These are phyloP conservation scores for Diceros bicornis DNA, from an alignment of 2,797 vertebrate species.

Conservation along the genomic window DNA sequence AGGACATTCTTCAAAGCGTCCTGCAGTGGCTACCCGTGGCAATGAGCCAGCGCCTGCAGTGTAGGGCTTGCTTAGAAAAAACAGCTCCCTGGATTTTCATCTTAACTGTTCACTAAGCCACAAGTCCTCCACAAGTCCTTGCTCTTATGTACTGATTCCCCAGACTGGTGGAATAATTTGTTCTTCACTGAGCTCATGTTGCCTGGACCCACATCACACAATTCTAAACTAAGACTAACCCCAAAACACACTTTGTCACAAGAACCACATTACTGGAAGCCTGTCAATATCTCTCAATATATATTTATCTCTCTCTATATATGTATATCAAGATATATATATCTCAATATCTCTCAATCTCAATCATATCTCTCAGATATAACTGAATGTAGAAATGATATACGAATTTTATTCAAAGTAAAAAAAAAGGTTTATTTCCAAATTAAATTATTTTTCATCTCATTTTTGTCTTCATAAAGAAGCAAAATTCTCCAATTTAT, in stretches of 20 bases:
- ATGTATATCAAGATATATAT: too few relatives aligned
- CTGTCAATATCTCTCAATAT: background rate
- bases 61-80: background rate
- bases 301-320: too few relatives aligned
- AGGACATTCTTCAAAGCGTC: background rate
- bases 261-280: background rate
- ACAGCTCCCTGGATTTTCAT: background rate
- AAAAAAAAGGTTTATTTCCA: background rate
- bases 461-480: constrained; percentile 19
- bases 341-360: background rate
- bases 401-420: background rate
- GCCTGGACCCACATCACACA: background rate
- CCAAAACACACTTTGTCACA: background rate
- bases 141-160: background rate
- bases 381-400: background rate
- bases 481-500: background rate
- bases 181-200: background rate
- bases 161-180: background rate
- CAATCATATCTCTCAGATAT: too few relatives aligned
- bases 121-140: background rate
- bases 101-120: background rate
- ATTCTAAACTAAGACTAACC: background rate
- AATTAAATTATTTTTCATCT: background rate
- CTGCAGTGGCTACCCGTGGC: background rate
- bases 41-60: accelerated